Evolutionary conservation across 1,140 invertebrate species (phyloP).

Genomic region (Amphibalanus amphitrite): DNA sequence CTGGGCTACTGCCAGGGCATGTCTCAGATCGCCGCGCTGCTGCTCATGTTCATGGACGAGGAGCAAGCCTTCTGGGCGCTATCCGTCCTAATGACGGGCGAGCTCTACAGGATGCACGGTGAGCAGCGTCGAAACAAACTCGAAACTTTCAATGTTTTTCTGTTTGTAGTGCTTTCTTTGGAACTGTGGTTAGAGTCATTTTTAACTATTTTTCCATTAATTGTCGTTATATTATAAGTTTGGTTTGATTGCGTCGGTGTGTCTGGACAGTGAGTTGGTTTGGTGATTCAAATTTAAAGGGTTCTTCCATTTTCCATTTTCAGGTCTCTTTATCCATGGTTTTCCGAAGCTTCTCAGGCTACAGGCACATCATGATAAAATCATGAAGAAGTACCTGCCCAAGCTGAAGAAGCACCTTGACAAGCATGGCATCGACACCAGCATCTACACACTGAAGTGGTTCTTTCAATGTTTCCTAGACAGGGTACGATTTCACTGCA

Average conservation of each 20-base stretch:
- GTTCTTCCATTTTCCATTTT: too few species aligned
- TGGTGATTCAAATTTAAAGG: too few species aligned
- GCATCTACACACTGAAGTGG: slow-evolving; percentile 95
- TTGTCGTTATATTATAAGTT: too few species aligned
- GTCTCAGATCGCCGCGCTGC: slow-evolving; percentile 85
- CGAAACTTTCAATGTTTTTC: too few species aligned
- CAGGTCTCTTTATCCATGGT: slow-evolving; percentile 84
- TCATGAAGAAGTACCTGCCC: slow-evolving; percentile 84
- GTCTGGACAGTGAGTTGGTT: too few species aligned
- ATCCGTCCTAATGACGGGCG: slow-evolving; percentile 74
- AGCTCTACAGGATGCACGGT: slow-evolving; percentile 94
- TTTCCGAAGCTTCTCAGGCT: slow-evolving; percentile 93
- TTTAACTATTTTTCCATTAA: too few species aligned
- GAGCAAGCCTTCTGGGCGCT: slow-evolving; percentile 98
- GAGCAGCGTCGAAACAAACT: too few species aligned
- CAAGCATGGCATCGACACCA: slow-evolving; percentile 82
- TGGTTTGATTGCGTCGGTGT: too few species aligned
- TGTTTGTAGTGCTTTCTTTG: too few species aligned
- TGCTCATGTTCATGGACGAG: slow-evolving; percentile 86
- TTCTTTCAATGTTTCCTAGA: slow-evolving; percentile 99
- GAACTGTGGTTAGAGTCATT: too few species aligned
- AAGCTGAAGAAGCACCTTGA: slow-evolving; percentile 92
- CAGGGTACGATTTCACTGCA: slow-evolving; percentile 40
- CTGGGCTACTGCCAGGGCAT: slow-evolving; percentile 74
- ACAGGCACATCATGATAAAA: slow-evolving; percentile 90